Base-by-base conservation (phyloP, 1,140 invertebrate species). In the Sarcophaga bullata region DNA sequence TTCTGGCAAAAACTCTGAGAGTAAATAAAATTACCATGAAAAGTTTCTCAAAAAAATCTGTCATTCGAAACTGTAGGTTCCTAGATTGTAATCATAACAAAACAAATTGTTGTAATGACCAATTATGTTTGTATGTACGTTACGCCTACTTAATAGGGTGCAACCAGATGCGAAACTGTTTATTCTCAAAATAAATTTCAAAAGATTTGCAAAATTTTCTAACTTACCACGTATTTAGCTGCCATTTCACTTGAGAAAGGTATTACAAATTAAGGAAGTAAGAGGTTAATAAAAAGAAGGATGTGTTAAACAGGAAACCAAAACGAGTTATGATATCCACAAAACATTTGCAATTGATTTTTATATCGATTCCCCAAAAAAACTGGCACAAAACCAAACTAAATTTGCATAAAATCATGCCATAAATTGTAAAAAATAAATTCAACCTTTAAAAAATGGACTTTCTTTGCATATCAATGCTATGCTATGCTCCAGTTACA, bases 151-250 rank as follows among this genome's bases (percentile, higher is more conserved):
- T 1, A 37, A 37, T 37, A 37, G 1, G 25, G 25, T 37, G 25
- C 25, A n/a, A n/a, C 4, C 25, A 4, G 1, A 37, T 37, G 1
- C 25, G 25, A 37, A 37, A 37, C 25, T 37, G 25, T 37, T 37
- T 37, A 37, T 37, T 37, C n/a, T n/a, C n/a, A 37, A 37, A 37
- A 37, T 37, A 37, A 37, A 37, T 37, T 37, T 37, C 25, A 2
- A 37, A 37, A 37, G 25, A 37, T 37, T 37, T 37, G 1, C 4
- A 37, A n/a, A 37, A 37, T 52, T 52, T 52, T 52, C 0, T 6
- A 68, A 85, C 87, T 87, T 85, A 89, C 87, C 85, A 87, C 83
- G 84, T 84, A 84, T 83, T 87, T 87, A 85, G 86, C 25, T 2
- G 25, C 25, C 25, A 37, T 37, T 37, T 37, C 25, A 37, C 25